Evolutionary conservation across 92 coral and sea anemone genomes (phyloP).

Genomic region (Heteractis magnifica): DNA sequence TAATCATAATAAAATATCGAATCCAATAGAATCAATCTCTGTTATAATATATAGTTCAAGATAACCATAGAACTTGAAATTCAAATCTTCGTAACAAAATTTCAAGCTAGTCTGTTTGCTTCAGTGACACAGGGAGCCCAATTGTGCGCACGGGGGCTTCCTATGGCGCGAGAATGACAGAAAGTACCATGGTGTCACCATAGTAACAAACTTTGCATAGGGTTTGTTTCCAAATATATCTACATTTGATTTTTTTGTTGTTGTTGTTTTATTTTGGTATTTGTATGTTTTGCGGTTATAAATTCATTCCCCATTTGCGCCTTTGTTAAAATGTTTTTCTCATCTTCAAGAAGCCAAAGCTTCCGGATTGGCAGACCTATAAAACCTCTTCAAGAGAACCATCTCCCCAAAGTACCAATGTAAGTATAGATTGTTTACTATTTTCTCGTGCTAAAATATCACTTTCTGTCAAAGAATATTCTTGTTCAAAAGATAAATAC

Average conservation of each 20-base stretch:
- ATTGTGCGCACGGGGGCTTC: background rate
- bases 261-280: no score
- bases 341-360: no score
- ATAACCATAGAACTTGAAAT: no score
- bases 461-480: no score
- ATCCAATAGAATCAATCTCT: background rate
- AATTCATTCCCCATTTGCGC: background rate
- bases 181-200: background rate
- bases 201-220: background rate
- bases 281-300: background rate
- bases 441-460: no score
- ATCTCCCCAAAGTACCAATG: no score
- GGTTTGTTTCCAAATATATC: background rate
- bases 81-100: background rate
- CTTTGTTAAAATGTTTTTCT: no score
- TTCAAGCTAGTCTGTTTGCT: background rate
- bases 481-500: no score
- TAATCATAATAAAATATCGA: background rate
- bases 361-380: no score
- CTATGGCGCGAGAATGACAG: background rate
- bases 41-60: background rate
- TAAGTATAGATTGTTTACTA: no score
- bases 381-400: no score
- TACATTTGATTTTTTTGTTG: background rate
- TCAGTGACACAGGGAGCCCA: background rate